Evolutionary conservation across 1,140 invertebrate genomes (phyloP), one percentile per base, ranked within the genome.

Genomic region (Rhagoletis zephyria): DNA sequence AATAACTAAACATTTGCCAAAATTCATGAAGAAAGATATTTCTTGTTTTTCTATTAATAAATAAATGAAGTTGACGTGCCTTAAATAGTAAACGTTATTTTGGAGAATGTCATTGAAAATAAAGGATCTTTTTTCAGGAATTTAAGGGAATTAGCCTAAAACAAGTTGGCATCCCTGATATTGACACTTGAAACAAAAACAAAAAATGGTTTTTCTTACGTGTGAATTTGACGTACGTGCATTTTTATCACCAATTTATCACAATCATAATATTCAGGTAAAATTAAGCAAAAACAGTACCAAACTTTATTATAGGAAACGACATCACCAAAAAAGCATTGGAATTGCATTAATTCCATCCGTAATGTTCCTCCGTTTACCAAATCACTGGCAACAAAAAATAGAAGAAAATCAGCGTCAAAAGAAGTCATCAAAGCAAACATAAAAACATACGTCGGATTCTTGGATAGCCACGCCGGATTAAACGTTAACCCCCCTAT

Each of bases 161-260:
- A 56, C 0, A 2, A 56, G 1, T 5, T 10, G 74, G 74, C 48
- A 81, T 19, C 74, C 5, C 74, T 59, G 51, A 81, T 81, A 48
- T 81, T 81, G 74, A 81, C 74, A 81, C 56, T 81, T 81, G 6
- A 12, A 6, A 16, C 10, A 16, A 19, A 10, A 7, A 56, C 19
- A 81, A 56, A 74, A 74, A 74, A 59, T 56, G 0, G 51, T n/a
- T 81, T 81, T 51, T 81, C 74, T 81, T 81, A 81, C 74, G 74
- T 81, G 74, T 81, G 74, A 81, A 81, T 81, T 19, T 16, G 74
- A 30, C 42, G 56, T 14, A 81, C 1, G 30, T 30, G 30, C 30
- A 30, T 30, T 30, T 30, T 30, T 30, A 30, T 30, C 30, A 30
- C 14, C 1, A 10, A 56, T 81, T 51, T 81, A 30, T 56, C 48